Evolutionary conservation across 2,888 invertebrate genomes (phyloP), one percentile per base, ranked within the genome.

Genomic region (Drosophila monieri): DNA sequence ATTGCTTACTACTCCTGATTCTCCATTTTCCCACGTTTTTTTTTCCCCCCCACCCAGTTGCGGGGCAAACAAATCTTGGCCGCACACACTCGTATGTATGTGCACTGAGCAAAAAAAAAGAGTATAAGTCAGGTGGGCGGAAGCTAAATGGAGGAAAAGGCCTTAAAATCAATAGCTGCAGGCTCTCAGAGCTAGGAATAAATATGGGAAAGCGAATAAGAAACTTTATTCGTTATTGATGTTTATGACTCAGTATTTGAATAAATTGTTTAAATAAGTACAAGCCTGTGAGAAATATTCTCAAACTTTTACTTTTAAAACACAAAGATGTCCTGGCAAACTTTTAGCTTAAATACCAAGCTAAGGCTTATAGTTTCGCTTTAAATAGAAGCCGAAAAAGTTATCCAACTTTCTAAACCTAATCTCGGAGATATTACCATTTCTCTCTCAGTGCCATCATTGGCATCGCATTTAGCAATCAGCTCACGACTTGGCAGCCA

Each of bases 391-490:
- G 77, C n/a, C 6, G 6, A n/a, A 35, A 35, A 35, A 35, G n/a
- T n/a, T 32, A 32, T 12, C 3, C 12, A 10, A n/a, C 12, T 35
- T 6, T 2, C 35, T 35, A 35, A 35, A 35, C n/a, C 35, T 14
- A 15, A 39, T 39, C 15, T 15, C 9, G 15, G 15, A 3, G 15
- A 18, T 3, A 15, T 41, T 0, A 32, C n/a, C n/a, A n/a, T 8
- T 10, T 21, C 30, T 58, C 21, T 23, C 10, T 3, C 3, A 47
- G 60, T 61, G 60, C 47, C 21, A 6, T 10, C 37, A 35, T 37
- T 69, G 73, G 81, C 73, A 80, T 65, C 80, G 78, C 73, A 75
- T 77, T 81, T 81, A 75, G 86, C 78, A 81, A 81, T 80, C 81
- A 84, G 67, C 85, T 86, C 86, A 81, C 86, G 85, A 76, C 73